Percentiles rank a stretch among this genome's conserved stretches.
Conservation (phyloP, 2,888 invertebrate genomes). For the Papilio protenor region DNA sequence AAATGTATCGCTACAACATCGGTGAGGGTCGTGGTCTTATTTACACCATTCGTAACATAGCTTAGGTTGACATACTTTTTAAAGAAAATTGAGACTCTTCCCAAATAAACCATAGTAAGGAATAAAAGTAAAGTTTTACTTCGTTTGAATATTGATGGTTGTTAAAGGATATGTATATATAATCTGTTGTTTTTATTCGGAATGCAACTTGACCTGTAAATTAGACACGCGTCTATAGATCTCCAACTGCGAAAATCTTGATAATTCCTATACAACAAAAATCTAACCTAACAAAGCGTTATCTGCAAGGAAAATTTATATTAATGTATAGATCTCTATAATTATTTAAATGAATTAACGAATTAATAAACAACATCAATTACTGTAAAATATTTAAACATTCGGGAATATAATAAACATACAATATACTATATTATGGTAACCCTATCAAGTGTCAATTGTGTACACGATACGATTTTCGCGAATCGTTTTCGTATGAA, state of each 20-base stretch:
- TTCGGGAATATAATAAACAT: background rate
- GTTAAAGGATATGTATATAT: too few species aligned
- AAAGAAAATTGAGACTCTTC: background rate
- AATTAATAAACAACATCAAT: background rate
- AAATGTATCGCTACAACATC: constrained; percentile 60
- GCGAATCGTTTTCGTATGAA: constrained; percentile 59
- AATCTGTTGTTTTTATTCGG: too few species aligned
- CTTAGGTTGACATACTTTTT: constrained; percentile 18
- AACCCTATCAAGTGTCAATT: constrained; percentile 54
- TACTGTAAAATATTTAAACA: background rate
- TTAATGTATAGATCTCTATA: background rate
- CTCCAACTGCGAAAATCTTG: background rate
- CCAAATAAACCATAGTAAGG: background rate
- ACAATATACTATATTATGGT: background rate
- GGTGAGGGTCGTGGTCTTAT: constrained; percentile 51
- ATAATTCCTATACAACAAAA: background rate
- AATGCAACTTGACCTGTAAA: background rate
- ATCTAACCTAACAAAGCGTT: too few species aligned
- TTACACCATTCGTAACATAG: constrained; percentile 46
- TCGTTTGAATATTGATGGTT: too few species aligned
- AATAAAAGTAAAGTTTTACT: background rate
- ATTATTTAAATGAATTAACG: background rate
- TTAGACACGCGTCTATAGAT: too few species aligned
- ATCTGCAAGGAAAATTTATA: background rate
- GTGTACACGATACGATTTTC: constrained; percentile 58